A percentile compares a stretch with the other conserved stretches of the same genome.
phyloP scores from a whole-genome alignment of 2,888 invertebrate genomes.

The Ichneumoninae sp. region DNA sequence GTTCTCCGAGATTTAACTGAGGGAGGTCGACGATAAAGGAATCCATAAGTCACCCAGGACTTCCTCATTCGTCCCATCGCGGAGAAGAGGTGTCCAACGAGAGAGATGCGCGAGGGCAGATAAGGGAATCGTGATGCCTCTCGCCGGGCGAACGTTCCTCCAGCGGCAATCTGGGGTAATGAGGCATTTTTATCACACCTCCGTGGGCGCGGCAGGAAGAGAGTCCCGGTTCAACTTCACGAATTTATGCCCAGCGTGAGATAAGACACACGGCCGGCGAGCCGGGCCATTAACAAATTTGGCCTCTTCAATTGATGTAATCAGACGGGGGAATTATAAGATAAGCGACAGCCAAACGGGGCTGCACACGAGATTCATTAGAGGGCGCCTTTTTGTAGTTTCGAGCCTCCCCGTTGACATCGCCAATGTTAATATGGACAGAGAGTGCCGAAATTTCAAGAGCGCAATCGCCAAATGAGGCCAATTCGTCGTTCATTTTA shows the following conservation, averaged over 20 bases:
- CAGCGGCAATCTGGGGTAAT: constrained; percentile 40
- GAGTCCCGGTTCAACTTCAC: constrained; percentile 16
- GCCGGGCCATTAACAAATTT: constrained; percentile 27
- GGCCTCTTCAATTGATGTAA: constrained; percentile 8
- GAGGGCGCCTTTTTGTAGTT: not conserved
- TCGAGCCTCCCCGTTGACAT: not conserved
- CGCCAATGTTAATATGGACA: not conserved
- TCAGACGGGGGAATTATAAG: constrained; percentile 4
- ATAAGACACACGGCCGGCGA: constrained; percentile 24
- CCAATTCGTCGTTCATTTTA: constrained; percentile 20
- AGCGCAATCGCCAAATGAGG: not conserved
- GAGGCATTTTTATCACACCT: constrained; percentile 45
- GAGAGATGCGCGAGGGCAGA: not conserved
- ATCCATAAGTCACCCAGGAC: not conserved
- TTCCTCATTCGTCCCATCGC: not conserved
- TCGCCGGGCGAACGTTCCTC: not conserved
- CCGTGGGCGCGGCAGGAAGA: constrained; percentile 25
- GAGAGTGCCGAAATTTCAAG: not conserved
- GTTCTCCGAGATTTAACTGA: not conserved
- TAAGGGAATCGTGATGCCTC: constrained; percentile 19
- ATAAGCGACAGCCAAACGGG: not conserved
- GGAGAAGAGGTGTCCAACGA: constrained; percentile 21
- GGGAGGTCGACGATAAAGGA: not conserved
- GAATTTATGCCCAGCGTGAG: constrained; percentile 31
- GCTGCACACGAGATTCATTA: not conserved